phyloP scores from a whole-genome alignment of 2,888 invertebrate species.

The Eupithecia pulchellata region DNA sequence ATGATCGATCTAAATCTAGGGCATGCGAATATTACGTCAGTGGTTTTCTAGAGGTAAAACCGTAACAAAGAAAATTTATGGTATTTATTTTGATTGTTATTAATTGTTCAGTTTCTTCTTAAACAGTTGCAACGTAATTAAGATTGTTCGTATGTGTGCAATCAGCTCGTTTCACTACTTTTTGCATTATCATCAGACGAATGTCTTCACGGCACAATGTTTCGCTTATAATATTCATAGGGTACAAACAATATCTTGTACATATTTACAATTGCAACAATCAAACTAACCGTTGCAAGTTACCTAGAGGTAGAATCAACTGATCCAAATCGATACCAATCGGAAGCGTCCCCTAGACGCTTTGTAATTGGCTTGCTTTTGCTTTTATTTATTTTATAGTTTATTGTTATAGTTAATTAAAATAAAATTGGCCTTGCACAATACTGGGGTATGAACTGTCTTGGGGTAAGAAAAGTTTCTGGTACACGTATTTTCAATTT shows the following conservation, averaged over 20 bases:
- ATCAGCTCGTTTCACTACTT: too few relatives aligned
- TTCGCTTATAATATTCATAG: neutral
- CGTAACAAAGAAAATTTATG: too few relatives aligned
- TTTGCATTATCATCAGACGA: neutral
- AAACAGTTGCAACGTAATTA: too few relatives aligned
- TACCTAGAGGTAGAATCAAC: neutral
- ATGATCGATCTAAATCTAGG: too few relatives aligned
- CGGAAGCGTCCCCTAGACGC: neutral
- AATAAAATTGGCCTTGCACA: neutral
- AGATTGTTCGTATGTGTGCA: too few relatives aligned
- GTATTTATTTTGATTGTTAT: too few relatives aligned
- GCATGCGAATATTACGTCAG: too few relatives aligned
- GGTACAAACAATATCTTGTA: neutral
- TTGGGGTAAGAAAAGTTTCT: too few relatives aligned
- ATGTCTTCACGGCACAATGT: neutral
- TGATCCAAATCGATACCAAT: neutral
- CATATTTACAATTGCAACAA: neutral
- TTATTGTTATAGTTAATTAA: neutral
- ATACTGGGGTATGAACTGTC: neutral
- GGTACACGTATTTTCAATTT: constrained; percentile 4
- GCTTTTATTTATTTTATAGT: constrained; percentile 7
- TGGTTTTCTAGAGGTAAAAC: too few relatives aligned
- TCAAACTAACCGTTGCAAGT: neutral
- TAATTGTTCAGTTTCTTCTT: too few relatives aligned
- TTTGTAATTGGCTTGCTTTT: neutral